A percentile compares a stretch with the other conserved stretches of the same genome.
These are phyloP conservation scores for Sogatella furcifera DNA, from an alignment of 1,140 invertebrate species.

Conservation along the genomic window DNA sequence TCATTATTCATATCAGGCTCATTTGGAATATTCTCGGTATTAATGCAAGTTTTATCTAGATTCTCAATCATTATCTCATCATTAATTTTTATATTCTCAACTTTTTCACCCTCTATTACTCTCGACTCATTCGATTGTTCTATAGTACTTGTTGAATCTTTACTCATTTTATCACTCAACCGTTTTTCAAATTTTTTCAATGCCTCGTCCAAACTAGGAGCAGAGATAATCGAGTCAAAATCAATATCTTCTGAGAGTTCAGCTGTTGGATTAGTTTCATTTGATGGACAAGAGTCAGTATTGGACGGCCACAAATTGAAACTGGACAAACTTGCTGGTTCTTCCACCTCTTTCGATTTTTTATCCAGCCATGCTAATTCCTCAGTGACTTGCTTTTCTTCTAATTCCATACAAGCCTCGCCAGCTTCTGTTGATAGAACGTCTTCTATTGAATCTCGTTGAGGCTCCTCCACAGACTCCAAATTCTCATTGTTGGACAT, in stretches of 20 bases:
- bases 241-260: constrained; percentile 2
- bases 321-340: background rate
- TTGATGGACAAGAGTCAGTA: background rate
- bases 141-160: background rate
- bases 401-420: background rate
- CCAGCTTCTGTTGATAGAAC: background rate
- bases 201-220: constrained; percentile 11
- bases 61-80: too few relatives aligned
- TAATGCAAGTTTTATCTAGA: background rate
- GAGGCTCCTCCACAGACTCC: background rate
- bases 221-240: constrained; percentile 13
- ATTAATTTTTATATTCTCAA: too few relatives aligned
- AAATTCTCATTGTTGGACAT: background rate
- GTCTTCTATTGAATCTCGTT: background rate
- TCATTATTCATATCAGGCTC: background rate
- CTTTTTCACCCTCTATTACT: too few relatives aligned
- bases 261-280: background rate
- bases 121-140: too few relatives aligned
- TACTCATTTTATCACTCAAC: constrained; percentile 9
- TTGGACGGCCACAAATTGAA: constrained; percentile 12
- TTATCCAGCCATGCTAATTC: background rate
- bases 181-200: constrained; percentile 11
- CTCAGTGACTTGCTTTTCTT: background rate
- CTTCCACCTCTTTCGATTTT: background rate
- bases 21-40: background rate